Evolutionary conservation across 2,113 vertebrate genomes (phyloP).

Genomic region (Lontra canadensis): DNA sequence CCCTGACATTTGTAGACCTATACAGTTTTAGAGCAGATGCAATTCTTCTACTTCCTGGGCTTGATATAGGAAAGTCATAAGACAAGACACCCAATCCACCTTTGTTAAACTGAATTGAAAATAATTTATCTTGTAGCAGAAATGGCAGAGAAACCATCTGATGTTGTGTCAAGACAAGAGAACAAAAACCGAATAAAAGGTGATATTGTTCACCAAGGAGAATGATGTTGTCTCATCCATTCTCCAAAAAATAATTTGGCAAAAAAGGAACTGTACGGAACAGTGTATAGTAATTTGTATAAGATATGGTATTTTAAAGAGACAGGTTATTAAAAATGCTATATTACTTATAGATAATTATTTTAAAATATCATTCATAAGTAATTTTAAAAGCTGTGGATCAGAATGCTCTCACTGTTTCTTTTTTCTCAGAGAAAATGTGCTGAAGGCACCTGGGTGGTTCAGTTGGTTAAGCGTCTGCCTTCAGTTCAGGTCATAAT

Average conservation of each 20-base stretch:
- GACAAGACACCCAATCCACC: slow-evolving; percentile 24
- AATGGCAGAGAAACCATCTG: background rate
- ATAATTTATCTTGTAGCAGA: slow-evolving; percentile 55
- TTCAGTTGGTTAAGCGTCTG: too few species aligned
- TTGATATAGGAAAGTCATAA: slow-evolving; percentile 40
- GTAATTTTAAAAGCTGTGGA: background rate
- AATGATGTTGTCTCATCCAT: background rate
- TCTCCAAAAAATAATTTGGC: background rate
- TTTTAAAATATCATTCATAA: background rate
- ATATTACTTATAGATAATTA: background rate
- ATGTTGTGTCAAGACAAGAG: background rate
- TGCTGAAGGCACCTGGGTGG: background rate
- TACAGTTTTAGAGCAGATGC: slow-evolving; percentile 44
- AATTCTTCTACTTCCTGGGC: slow-evolving; percentile 36
- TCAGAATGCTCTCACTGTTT: background rate
- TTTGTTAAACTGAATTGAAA: slow-evolving; percentile 41
- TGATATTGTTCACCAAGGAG: background rate
- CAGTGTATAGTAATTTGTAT: background rate
- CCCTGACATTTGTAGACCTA: slow-evolving; percentile 67
- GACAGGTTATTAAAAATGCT: background rate
- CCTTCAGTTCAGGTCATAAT: too few species aligned
- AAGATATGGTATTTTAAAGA: background rate
- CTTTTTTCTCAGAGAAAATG: background rate
- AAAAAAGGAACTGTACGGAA: background rate
- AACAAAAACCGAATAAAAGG: background rate